A percentile compares a stretch with the other conserved stretches of the same genome.
Conservation (phyloP, 2,797 vertebrate species). For the Epinephelus coioides region DNA sequence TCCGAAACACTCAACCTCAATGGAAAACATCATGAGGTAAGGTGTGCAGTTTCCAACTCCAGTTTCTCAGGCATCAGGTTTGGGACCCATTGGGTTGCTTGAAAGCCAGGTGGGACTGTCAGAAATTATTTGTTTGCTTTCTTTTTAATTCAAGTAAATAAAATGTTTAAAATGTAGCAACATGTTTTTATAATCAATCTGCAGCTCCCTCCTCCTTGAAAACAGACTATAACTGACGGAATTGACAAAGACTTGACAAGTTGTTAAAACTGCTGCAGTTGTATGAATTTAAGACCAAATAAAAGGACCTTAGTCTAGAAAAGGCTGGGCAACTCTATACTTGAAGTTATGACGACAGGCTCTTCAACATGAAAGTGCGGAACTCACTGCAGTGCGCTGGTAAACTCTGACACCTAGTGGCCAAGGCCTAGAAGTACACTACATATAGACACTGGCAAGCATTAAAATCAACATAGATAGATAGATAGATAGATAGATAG, state of each 20-base stretch:
- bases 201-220: neutral
- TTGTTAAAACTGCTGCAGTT: neutral
- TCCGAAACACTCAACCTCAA: too few species aligned
- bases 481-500: too few species aligned
- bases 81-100: neutral
- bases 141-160: neutral
- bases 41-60: too few species aligned
- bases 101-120: neutral
- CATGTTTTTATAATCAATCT: neutral
- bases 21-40: too few species aligned
- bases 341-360: neutral
- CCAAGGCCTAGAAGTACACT: neutral
- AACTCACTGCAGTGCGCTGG: neutral
- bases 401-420: slow-evolving; percentile 68
- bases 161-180: neutral
- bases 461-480: neutral
- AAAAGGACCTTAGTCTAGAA: neutral
- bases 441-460: neutral
- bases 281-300: neutral
- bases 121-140: neutral
- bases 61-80: neutral
- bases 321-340: neutral
- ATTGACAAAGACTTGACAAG: neutral
- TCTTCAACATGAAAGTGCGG: neutral
- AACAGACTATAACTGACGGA: neutral